These are phyloP conservation scores for Hippocampus kuda DNA, from an alignment of 2,797 vertebrate genomes.

Conservation along the genomic window DNA sequence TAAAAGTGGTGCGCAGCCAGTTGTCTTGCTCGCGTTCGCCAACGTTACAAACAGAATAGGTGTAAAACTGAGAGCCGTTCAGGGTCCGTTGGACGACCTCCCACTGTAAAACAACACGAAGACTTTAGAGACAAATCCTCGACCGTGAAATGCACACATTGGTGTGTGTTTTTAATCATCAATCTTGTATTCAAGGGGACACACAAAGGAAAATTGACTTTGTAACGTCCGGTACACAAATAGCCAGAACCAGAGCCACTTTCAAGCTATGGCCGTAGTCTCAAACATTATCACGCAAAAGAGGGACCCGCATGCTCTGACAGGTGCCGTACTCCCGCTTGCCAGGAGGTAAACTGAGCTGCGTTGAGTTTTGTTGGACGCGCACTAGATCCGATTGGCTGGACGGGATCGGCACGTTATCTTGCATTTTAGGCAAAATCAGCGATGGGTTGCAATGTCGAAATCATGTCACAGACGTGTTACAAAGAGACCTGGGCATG, in stretches of 20 bases:
- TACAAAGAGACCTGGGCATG: background rate
- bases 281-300: no score
- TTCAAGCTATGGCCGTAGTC: no score
- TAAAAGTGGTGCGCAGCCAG: slow-evolving; percentile 96
- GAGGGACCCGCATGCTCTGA: no score
- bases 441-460: background rate
- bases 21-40: slow-evolving; percentile 89
- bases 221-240: background rate
- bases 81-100: slow-evolving; percentile 83
- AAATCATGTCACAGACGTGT: background rate
- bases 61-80: slow-evolving; percentile 82
- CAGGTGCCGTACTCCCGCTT: no score
- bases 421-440: no score
- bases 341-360: no score
- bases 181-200: background rate
- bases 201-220: background rate
- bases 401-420: no score
- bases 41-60: slow-evolving; percentile 89
- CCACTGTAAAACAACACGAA: slow-evolving; percentile 69
- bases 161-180: background rate
- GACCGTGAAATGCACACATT: no score
- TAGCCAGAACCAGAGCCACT: background rate
- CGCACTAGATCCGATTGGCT: no score
- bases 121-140: background rate
- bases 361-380: no score